phyloP scores from a whole-genome alignment of 1,140 invertebrate species.

The Atta texana region DNA sequence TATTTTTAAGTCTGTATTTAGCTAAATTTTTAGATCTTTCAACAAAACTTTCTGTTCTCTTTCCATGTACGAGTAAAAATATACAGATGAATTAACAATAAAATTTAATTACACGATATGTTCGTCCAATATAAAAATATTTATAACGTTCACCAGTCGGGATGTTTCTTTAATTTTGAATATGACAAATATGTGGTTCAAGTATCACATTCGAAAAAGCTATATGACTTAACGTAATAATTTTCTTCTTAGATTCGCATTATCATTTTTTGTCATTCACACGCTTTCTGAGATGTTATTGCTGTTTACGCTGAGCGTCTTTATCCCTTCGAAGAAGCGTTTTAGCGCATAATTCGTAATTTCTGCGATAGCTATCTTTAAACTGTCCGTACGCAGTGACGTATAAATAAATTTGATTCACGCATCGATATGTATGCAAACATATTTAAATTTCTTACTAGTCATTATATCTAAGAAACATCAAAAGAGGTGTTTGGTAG shows the following conservation, averaged over 20 bases:
- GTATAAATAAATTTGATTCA: conserved; percentile 33
- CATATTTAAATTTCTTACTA: conserved; percentile 2
- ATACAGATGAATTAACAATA: neutral
- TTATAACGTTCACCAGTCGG: neutral
- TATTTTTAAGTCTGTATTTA: too few species aligned
- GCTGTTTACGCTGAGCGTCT: neutral
- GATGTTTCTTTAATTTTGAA: neutral
- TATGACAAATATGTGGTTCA: neutral
- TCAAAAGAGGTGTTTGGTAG: neutral
- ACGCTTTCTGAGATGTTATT: too few species aligned
- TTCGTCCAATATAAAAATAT: neutral
- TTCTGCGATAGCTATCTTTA: conserved; percentile 16
- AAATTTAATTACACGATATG: neutral
- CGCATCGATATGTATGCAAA: neutral
- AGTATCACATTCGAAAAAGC: neutral
- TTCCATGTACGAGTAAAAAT: neutral
- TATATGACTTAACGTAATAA: too few species aligned
- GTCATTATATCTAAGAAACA: neutral
- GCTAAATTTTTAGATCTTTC: too few species aligned
- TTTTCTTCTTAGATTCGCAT: too few species aligned
- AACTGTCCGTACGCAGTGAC: neutral
- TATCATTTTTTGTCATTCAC: too few species aligned
- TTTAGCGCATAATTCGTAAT: conserved; percentile 38
- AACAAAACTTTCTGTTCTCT: too few species aligned
- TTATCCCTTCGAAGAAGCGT: neutral